Conservation (phyloP, 1,140 invertebrate genomes). For the Drosophila auraria region DNA sequence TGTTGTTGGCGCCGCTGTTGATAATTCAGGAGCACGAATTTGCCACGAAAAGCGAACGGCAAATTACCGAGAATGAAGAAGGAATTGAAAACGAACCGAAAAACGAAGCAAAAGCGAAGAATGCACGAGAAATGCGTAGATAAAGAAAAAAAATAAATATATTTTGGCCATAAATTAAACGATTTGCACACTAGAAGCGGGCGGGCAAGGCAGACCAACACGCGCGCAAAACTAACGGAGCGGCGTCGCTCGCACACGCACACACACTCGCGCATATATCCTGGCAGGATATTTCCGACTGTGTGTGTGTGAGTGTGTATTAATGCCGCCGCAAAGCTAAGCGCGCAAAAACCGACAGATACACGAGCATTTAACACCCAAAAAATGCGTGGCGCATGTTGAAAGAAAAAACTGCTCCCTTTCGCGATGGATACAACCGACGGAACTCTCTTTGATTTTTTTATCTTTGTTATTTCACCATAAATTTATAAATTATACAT, state of each 20-base stretch:
- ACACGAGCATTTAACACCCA: conserved; percentile 83
- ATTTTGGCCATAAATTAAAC: conserved; percentile 81
- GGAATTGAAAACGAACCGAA: conserved; percentile 20
- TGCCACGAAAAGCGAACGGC: conserved; percentile 68
- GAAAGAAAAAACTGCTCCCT: conserved; percentile 63
- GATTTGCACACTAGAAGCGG: conserved; percentile 75
- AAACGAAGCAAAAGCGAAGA: conserved; percentile 51
- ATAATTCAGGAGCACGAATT: conserved; percentile 71
- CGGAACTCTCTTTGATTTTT: conserved; percentile 1
- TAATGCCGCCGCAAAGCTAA: conserved; percentile 73
- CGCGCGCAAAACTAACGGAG: conserved; percentile 81
- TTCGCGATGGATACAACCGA: conserved; percentile 14
- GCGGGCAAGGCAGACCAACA: conserved; percentile 55
- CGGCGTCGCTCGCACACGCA: conserved; percentile 53
- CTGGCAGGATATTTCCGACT: conserved; percentile 21
- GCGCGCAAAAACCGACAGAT: conserved; percentile 82
- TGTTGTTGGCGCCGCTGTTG: conserved; percentile 43
- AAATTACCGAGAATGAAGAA: conserved; percentile 64
- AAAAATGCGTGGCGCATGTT: conserved; percentile 77
- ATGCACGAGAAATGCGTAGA: conserved; percentile 70
- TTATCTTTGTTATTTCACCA: conserved; percentile 6
- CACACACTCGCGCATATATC: conserved; percentile 8
- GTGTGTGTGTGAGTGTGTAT: conserved; percentile 54
- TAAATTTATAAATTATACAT: neutral
- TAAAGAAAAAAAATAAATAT: conserved; percentile 71